Base-by-base conservation (phyloP, 2,888 invertebrate species). In the Drosophila limbata region DNA sequence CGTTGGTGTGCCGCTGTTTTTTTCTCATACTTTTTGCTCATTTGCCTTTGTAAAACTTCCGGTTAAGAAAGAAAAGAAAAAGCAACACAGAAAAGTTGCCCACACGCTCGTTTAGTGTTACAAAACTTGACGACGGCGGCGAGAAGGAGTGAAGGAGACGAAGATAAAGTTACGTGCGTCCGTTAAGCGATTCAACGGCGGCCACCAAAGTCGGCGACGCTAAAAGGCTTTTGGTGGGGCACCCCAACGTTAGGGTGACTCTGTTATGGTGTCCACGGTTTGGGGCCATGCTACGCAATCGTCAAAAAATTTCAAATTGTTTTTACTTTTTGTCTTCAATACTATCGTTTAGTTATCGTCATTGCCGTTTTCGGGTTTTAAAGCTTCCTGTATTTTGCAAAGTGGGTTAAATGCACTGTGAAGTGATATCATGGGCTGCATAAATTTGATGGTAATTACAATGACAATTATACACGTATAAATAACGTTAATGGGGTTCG, bases 1-100 rank as follows among this genome's bases (percentile, higher is more conserved):
- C 60, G 64, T 63, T 80, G 68, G 59, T 50, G 48, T 13, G 40
- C 44, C 48, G 50, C 45, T 62, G n/a, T n/a, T 57, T 80, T 62
- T 57, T 80, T 70, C 77, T 71, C 79, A 77, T 77, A 76, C 65
- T 84, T 84, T 84, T 84, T 86, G 84, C 84, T 86, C 87, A 81
- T 81, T 84, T 86, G 87, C 81, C 71, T 88, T 75, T 84, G 84
- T 88, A 77, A 84, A 84, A 88, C 84, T 84, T 84, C 84, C 84
- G 84, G 84, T 84, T 81, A 73, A 64, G 71, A 79, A 88, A 83
- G 66, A 77, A 77, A 63, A 52, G 35, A 53, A 55, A 59, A 50
- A 65, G 48, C 55, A 65, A 63, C 39, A 69, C 45, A 75, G 63
- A 61, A 73, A 69, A 73, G 73, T 84, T 85, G 76, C 82, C 79